Base-by-base conservation (phyloP, 2,888 invertebrate species). In the Tachina grossa region DNA sequence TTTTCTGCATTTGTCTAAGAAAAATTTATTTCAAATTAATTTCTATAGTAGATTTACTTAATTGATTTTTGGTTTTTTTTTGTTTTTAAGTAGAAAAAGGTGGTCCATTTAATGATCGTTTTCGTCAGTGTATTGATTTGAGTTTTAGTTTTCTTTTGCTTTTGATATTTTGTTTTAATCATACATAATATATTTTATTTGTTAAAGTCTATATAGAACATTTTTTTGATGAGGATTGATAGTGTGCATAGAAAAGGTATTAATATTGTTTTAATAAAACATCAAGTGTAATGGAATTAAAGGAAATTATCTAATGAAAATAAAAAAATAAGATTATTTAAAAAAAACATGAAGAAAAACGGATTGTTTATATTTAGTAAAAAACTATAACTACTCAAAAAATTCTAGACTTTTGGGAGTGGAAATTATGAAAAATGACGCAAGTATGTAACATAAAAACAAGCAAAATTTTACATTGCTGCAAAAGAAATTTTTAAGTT, bases 61-160 rank as follows among this genome's bases (percentile, higher is more conserved):
- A 53, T 79, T 72, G 5, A 16, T 55, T 68, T 69, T 63, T 74
- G 4, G 69, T 69, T 69, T 49, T 57, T 55, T 59, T 47, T n/a
- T n/a, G n/a, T n/a, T 78, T 68, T 55, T 80, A 68, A 75, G 83
- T 82, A 85, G 84, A 89, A 91, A 90, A 91, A 89, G 91, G 91
- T 91, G 91, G 91, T 91, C 91, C 91, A 91, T 91, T 91, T 90
- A 88, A 90, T 91, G 89, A 89, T 91, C 90, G 90, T 89, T 85
- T 89, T 90, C 88, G 89, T 90, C 89, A 88, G 88, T 87, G 88
- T 85, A 85, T 83, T 90, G 89, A 89, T 90, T 85, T 89, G 88
- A 87, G 88, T 89, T 88, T 75, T 41, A 61, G 72, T 59, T 72
- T 83, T 77, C 43, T 75, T 69, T 72, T 76, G 57, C 13, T 77